Evolutionary conservation across 2,113 vertebrate species (phyloP).

Genomic region (Salvelinus sp.): DNA sequence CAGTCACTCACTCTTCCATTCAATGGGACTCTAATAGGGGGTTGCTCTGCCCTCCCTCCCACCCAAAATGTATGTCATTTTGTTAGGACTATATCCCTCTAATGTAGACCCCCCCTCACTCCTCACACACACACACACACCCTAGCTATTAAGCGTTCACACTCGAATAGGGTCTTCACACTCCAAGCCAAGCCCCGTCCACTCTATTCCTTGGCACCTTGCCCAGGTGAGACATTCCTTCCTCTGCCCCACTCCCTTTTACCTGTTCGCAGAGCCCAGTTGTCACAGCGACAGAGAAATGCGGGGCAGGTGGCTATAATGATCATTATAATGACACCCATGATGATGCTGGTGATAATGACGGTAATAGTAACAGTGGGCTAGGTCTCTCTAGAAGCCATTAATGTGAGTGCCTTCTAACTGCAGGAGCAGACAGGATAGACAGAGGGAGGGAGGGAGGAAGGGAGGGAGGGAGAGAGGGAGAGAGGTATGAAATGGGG

Average conservation of each 20-base stretch:
- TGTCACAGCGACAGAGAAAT: conserved; percentile 50
- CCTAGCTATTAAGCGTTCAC: no score
- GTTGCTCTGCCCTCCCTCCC: background rate
- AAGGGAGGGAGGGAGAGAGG: background rate
- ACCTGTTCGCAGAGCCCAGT: conserved; percentile 53
- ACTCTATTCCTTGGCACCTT: conserved; percentile 44
- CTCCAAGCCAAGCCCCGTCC: conserved; percentile 24
- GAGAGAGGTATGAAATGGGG: background rate
- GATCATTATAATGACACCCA: conserved; percentile 55
- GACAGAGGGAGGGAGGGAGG: background rate
- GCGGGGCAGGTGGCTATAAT: conserved; percentile 50
- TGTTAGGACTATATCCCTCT: no score
- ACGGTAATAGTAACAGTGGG: conserved; percentile 53
- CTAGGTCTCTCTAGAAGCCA: conserved; percentile 20
- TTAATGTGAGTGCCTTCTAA: conserved; percentile 49
- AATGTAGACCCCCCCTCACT: no score
- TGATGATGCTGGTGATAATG: conserved; percentile 67
- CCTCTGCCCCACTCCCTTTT: background rate
- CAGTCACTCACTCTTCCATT: background rate
- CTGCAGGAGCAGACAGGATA: conserved; percentile 15
- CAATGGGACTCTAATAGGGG: background rate
- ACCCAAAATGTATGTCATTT: no score
- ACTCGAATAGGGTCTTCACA: no score
- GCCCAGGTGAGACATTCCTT: conserved; percentile 48
- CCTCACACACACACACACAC: no score